A percentile compares a stretch with the other conserved stretches of the same genome.
Evolutionary conservation across 1,140 invertebrate genomes (phyloP).

Genomic region (Paraescarpia echinospica): DNA sequence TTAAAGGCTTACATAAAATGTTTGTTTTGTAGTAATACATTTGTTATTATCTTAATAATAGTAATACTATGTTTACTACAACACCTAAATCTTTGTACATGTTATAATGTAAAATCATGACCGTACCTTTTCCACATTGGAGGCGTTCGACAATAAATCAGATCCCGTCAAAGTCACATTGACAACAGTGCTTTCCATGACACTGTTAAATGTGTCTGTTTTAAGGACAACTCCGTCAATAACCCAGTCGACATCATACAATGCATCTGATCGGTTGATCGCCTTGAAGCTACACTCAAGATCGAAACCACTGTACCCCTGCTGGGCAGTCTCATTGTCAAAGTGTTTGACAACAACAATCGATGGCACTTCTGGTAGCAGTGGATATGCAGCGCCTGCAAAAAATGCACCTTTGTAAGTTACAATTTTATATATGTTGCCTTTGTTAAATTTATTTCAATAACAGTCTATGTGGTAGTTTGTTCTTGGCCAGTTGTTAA

Average conservation of each 20-base stretch:
- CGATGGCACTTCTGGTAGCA: background rate
- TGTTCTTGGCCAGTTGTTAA: too few species aligned
- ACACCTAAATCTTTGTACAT: too few species aligned
- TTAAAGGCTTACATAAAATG: too few species aligned
- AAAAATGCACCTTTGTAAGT: background rate
- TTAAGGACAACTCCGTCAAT: background rate
- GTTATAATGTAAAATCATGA: background rate
- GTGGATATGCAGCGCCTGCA: background rate
- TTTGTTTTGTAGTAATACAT: background rate
- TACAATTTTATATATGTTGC: background rate
- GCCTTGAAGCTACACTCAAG: background rate
- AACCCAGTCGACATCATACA: background rate
- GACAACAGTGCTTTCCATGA: background rate
- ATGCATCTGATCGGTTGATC: background rate
- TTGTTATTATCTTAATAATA: background rate
- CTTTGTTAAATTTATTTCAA: too few species aligned
- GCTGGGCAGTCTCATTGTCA: background rate
- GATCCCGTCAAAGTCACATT: background rate
- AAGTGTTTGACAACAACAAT: background rate
- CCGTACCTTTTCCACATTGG: background rate
- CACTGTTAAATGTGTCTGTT: background rate
- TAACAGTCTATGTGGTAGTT: too few species aligned
- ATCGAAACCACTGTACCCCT: background rate
- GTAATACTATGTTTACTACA: too few species aligned
- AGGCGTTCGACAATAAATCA: background rate